These are phyloP conservation scores for Saxidomus purpurata DNA, from an alignment of 1,140 invertebrate species.

Conservation along the genomic window DNA sequence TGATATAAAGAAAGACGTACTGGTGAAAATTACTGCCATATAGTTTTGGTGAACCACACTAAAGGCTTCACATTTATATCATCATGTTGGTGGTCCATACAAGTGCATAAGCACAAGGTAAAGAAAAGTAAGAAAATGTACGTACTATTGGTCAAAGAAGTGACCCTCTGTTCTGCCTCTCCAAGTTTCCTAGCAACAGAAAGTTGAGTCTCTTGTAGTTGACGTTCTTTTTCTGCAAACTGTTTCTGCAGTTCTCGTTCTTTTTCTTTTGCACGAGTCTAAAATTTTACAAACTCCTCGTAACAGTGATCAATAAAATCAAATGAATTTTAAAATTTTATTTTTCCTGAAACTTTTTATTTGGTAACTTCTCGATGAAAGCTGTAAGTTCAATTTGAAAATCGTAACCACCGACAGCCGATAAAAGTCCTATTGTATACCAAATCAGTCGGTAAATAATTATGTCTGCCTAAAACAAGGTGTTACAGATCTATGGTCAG, in stretches of 20 bases:
- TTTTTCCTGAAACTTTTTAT: background rate
- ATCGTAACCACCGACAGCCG: background rate
- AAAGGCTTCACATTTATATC: too few relatives aligned
- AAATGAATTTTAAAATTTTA: conserved; percentile 21
- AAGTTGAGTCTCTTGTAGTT: conserved; percentile 85
- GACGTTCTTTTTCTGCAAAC: conserved; percentile 86
- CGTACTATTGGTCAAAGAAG: conserved; percentile 84
- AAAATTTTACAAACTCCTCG: conserved; percentile 61
- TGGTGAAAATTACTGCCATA: too few relatives aligned
- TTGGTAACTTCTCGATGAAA: background rate
- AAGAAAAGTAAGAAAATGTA: conserved; percentile 6
- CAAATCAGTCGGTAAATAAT: conserved; percentile 12
- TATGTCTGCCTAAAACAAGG: conserved; percentile 39
- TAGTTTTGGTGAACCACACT: too few relatives aligned
- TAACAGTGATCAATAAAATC: conserved; percentile 11
- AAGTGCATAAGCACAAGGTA: too few relatives aligned
- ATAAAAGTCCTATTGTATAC: background rate
- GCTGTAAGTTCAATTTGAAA: background rate
- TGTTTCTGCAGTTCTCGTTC: conserved; percentile 85
- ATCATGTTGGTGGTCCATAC: too few relatives aligned
- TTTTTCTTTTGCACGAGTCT: conserved; percentile 86
- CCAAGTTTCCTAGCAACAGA: conserved; percentile 85
- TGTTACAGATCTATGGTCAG: conserved; percentile 40
- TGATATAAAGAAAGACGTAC: too few relatives aligned
- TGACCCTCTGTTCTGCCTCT: conserved; percentile 86